Base-by-base conservation (phyloP, 2,113 vertebrate species). In the Hystrix brachyura region DNA sequence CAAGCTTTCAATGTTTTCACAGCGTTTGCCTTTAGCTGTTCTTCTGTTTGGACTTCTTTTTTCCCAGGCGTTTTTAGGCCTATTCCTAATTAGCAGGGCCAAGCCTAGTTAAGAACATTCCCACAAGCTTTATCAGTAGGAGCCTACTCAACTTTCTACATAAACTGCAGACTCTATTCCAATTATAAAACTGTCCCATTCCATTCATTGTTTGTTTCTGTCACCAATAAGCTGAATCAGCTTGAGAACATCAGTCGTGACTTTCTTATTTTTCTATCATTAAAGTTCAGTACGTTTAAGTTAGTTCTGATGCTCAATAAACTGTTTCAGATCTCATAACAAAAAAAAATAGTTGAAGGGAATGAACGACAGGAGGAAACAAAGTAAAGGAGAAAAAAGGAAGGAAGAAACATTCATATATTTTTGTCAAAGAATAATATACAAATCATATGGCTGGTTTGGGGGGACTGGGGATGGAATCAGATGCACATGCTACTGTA, bases 371-470 rank as follows among this genome's bases (percentile, higher is more conserved):
- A n/a, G 13, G 46, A 79, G 27, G 10, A 27, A 48, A 46, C 3
- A 3, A 69, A 62, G 10, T 18, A 72, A 51, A 71, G 18, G 59
- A 3, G 1, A 83, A 82, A 19, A 83, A 87, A 32, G 5, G 10
- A 85, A 87, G 8, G 6, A 83, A 29, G 18, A 62, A 96, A 95
- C 87, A 25, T 62, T 0, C 7, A 78, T 57, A 10, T 19, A 32
- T 6, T 87, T 9, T 53, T 91, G 4, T 14, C 8, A 29, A 72
- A 72, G 25, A 92, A 93, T 29, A 87, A 78, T 12, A 59, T 34
- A 86, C 87, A 94, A 97, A 93, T 91, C 95, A 92, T 80, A 80
- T 0, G 43, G 53, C 78, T 94, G 23, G 27, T 80, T 97, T 95
- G 1, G 3, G 23, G 3, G 5, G 0, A 17, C 48, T 62, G 18